Base-by-base conservation (phyloP, 1,140 invertebrate species). In the Zaprionus vittiger region DNA sequence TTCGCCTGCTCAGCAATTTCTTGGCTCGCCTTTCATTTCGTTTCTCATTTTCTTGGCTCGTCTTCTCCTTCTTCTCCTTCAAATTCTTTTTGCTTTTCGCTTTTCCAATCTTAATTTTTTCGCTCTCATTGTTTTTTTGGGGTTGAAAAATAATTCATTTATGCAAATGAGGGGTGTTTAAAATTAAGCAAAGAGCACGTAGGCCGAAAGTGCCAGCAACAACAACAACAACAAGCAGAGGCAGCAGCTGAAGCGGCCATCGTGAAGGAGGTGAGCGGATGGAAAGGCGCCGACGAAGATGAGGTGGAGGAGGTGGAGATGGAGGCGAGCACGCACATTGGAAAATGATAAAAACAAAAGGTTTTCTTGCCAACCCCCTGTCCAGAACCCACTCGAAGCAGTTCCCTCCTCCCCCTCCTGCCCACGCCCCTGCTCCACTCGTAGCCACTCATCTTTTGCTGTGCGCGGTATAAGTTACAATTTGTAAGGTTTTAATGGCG, bases 141-240 rank as follows among this genome's bases (percentile, higher is more conserved):
- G 84, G 84, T 89, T 89, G 84, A 89, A 85, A 89, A 89, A 89
- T 89, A 90, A 89, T 89, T 89, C 84, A 89, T 89, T 89, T 89
- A 89, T 89, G 84, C 85, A 89, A 89, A 89, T 89, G 84, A 89
- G 84, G 84, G 84, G 85, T 89, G 84, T 89, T 89, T 89, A 89
- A 89, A 89, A 89, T 89, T 89, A 89, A 89, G 84, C 84, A 89
- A 89, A 89, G 85, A 89, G 84, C 84, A 89, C 84, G 84, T 89
- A 89, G 84, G 81, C 84, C 75, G 64, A 81, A 81, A 84, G 84
- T 89, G 75, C 78, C 84, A 74, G 57, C 80, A 83, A 55, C 73
- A 62, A 26, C 78, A 77, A 47, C 49, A 64, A 47, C 64, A 57
- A 64, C 69, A 38, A 63, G 14, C 44, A 54, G 22, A 57, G 44